Evolutionary conservation across 2,888 invertebrate species (phyloP).

Genomic region (Pantelozetes paolii): DNA sequence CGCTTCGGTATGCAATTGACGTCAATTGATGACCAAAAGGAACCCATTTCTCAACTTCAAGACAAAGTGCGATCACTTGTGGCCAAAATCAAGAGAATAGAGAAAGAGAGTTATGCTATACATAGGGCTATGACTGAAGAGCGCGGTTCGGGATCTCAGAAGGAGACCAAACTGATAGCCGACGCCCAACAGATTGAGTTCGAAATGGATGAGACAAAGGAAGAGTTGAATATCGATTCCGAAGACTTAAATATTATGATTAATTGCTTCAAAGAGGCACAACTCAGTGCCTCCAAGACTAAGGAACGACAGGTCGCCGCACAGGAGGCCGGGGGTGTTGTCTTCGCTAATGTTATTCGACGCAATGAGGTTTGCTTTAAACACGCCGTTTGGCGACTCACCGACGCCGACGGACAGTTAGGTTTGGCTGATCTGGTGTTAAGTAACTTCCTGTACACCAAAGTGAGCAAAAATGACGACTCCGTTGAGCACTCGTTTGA

Average conservation of each 20-base stretch:
- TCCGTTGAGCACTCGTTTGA: slow-evolving; percentile 95
- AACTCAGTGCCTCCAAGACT: slow-evolving; percentile 58
- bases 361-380: slow-evolving; percentile 96
- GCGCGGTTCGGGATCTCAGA: background rate
- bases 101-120: slow-evolving; percentile 56
- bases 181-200: slow-evolving; percentile 29
- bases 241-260: slow-evolving; percentile 94
- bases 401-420: slow-evolving; percentile 94
- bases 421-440: slow-evolving; percentile 94
- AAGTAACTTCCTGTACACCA: slow-evolving; percentile 94
- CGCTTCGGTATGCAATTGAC: slow-evolving; percentile 88
- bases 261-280: slow-evolving; percentile 80
- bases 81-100: slow-evolving; percentile 74
- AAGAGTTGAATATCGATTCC: slow-evolving; percentile 75
- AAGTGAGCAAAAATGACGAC: slow-evolving; percentile 92
- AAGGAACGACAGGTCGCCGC: slow-evolving; percentile 46
- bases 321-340: slow-evolving; percentile 59
- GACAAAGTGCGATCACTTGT: slow-evolving; percentile 55
- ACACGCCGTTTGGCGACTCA: slow-evolving; percentile 94
- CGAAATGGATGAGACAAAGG: slow-evolving; percentile 78
- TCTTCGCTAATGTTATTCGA: slow-evolving; percentile 65
- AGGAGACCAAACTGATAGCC: background rate
- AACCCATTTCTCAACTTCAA: slow-evolving; percentile 76
- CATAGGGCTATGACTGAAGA: slow-evolving; percentile 44
- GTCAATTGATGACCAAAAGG: slow-evolving; percentile 82